Evolutionary conservation across 92 coral and sea anemone species (phyloP), one percentile per base, ranked within the genome.

Genomic region (Hydrozoanthus gracilis): DNA sequence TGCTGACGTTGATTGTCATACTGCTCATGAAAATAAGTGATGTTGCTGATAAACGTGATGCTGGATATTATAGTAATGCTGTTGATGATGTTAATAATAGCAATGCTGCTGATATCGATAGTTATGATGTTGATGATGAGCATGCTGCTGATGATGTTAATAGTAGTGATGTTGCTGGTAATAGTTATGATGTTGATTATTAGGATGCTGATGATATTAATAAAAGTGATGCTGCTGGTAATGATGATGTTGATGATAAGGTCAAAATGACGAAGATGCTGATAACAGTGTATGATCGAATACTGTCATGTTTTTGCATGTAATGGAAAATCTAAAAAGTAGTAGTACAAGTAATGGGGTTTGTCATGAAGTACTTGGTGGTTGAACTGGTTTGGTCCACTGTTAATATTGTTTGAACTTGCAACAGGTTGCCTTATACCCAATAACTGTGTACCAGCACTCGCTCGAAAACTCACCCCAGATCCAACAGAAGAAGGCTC

Each of bases 351-450:
- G 39, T 27, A 27, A 27, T 27, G 39, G 39, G 39, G 39, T 27
- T 27, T 27, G 39, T 27, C 2, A 27, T 27, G 39, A 27, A 27
- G 39, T 27, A 27, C 2, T 27, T 27, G 39, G 0, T 27, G 39
- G 39, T 27, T 0, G 39, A 27, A 27, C 39, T 27, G 39, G 0
- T 27, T 27, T 27, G 39, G 39, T 27, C 39, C 39, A 67, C 79
- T 49, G 14, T 14, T 35, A 48, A 14, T 51, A 0, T 49, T 15
- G 77, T 67, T 88, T 76, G 73, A 27, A 27, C 73, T 68, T 64
- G 72, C 54, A 45, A 11, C 66, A 96, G 99, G 99, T 10, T 96
- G 98, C 55, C 93, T 96, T 60, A 96, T 96, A 52, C 99, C 99
- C 16, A 91, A 94, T 58, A 94, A 93, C 86, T 96, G 99, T 65